phyloP scores from a whole-genome alignment of 37 sponge, comb jelly and placozoan genomes.

The Agelas oroides region DNA sequence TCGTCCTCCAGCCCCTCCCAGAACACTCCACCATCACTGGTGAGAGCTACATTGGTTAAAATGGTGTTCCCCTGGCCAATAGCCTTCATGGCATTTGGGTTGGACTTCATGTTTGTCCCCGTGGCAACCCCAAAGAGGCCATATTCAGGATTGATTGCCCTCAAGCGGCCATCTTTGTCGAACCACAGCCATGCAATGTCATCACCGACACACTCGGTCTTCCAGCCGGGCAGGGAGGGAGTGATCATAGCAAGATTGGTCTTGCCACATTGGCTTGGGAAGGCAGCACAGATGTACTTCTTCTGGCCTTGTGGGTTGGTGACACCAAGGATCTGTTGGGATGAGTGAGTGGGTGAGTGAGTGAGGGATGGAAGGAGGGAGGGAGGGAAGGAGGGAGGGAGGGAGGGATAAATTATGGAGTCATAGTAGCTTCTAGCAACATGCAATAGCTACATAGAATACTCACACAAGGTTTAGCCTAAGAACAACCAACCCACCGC shows the following conservation, averaged over 20 bases:
- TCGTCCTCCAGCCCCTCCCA: conserved; percentile 91
- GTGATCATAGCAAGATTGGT: conserved; percentile 97
- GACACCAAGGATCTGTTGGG: conserved; percentile 82
- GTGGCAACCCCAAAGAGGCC: conserved; percentile 98
- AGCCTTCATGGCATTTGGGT: conserved; percentile 91
- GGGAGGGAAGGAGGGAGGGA: too few relatives aligned
- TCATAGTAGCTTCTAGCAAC: background rate
- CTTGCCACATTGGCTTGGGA: conserved; percentile 94
- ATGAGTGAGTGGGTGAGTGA: background rate
- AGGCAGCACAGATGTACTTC: conserved; percentile 93
- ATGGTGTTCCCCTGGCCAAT: conserved; percentile 79
- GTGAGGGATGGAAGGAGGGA: background rate
- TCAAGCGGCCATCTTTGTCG: conserved; percentile 76
- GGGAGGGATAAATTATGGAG: background rate
- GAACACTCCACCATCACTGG: conserved; percentile 91
- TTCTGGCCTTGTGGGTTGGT: conserved; percentile 90
- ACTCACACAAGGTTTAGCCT: too few relatives aligned
- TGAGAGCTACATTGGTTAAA: conserved; percentile 92
- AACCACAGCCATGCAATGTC: conserved; percentile 97
- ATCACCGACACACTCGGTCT: conserved; percentile 93
- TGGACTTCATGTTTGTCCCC: conserved; percentile 86
- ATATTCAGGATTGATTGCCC: conserved; percentile 94
- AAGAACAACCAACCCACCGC: too few relatives aligned
- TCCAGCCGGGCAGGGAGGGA: conserved; percentile 95
- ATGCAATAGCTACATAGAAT: background rate